Conservation (phyloP, 2,888 invertebrate genomes). For the Campaea margaritaria region DNA sequence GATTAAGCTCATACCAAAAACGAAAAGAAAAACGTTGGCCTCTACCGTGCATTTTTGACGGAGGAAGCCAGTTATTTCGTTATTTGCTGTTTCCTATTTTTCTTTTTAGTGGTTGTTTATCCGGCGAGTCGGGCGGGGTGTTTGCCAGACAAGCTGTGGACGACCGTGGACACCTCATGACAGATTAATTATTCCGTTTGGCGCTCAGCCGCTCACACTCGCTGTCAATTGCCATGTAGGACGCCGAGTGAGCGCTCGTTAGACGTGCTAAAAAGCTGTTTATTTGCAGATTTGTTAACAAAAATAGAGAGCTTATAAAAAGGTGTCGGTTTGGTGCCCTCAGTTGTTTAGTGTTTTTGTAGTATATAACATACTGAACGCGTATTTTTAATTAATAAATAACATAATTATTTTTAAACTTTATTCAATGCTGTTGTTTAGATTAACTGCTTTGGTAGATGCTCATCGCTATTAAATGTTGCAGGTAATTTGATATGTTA, state of each 20-base stretch:
- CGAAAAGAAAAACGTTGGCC: constrained; percentile 6
- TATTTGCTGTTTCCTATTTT: constrained; percentile 32
- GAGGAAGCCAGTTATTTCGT: constrained; percentile 42
- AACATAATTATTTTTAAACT: no score
- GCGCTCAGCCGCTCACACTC: constrained; percentile 46
- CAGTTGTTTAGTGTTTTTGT: background rate
- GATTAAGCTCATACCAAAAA: constrained; percentile 11
- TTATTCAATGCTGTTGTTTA: no score
- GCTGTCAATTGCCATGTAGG: constrained; percentile 41
- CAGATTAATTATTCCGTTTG: constrained; percentile 72
- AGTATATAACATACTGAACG: no score
- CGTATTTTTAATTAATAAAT: no score
- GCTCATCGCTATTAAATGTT: no score
- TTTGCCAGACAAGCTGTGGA: constrained; percentile 46
- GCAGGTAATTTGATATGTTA: no score
- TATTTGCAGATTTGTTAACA: constrained; percentile 26
- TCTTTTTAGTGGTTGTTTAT: constrained; percentile 8
- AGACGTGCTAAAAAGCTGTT: constrained; percentile 29
- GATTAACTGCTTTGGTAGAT: no score
- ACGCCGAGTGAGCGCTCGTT: constrained; percentile 28
- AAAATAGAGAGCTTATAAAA: background rate
- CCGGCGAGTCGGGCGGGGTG: constrained; percentile 6
- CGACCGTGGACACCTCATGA: constrained; percentile 60
- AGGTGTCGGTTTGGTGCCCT: background rate
- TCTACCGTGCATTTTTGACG: constrained; percentile 11